A percentile compares a stretch with the other conserved stretches of the same genome.
Conservation (phyloP, 2,888 invertebrate species). For the Morinoia aosen region DNA sequence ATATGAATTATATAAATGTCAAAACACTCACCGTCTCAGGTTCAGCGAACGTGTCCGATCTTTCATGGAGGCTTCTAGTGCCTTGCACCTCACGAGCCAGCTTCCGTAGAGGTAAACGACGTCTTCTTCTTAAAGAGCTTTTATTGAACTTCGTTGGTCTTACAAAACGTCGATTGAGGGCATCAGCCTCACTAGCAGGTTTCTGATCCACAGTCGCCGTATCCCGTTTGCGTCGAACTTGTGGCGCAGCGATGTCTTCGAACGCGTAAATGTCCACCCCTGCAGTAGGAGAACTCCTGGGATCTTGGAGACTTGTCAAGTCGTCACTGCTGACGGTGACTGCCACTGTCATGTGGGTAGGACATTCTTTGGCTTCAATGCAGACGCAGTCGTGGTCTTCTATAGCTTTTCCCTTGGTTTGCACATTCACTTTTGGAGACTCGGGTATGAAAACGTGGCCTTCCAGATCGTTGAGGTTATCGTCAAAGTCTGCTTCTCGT, state of each 20-base stretch:
- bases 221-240: not conserved
- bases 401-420: not conserved
- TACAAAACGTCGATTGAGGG: not conserved
- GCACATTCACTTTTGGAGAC: not conserved
- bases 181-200: too few relatives aligned
- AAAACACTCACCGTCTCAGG: constrained; percentile 19
- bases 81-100: not conserved
- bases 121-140: not conserved
- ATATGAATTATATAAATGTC: not conserved
- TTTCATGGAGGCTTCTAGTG: not conserved
- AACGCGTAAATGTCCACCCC: not conserved
- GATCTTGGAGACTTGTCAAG: not conserved
- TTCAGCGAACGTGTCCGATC: not conserved
- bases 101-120: not conserved
- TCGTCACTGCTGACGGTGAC: not conserved
- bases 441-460: not conserved
- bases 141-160: not conserved
- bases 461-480: not conserved
- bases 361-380: not conserved
- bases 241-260: not conserved
- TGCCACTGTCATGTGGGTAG: not conserved
- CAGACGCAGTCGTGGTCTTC: not conserved
- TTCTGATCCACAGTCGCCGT: not conserved
- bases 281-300: not conserved
- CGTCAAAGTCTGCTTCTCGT: not conserved